phyloP scores from a whole-genome alignment of 2,113 vertebrate species.

The Otis tarda region DNA sequence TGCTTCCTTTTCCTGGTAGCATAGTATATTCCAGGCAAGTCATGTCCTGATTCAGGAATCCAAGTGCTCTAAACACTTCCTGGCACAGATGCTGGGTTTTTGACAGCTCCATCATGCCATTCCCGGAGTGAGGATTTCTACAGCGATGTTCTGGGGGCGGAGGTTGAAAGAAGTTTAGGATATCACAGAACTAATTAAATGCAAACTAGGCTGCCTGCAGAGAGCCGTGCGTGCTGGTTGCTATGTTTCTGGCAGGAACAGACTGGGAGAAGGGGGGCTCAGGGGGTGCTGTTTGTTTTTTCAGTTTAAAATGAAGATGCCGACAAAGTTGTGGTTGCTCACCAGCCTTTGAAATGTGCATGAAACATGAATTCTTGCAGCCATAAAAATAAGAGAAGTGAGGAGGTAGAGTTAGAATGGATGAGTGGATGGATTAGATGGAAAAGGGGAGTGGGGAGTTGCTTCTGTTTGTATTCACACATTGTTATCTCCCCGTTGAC shows the following conservation, averaged over 20 bases:
- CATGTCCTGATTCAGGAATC: neutral
- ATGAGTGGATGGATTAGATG: neutral
- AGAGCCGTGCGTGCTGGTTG: constrained; percentile 57
- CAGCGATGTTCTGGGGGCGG: constrained; percentile 40
- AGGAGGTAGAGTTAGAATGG: constrained; percentile 1
- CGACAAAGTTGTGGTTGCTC: constrained; percentile 61
- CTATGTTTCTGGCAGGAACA: constrained; percentile 62
- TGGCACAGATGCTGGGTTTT: constrained; percentile 35
- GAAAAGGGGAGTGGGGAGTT: neutral
- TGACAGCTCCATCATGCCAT: constrained; percentile 54
- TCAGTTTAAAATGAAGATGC: constrained; percentile 56
- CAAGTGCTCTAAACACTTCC: constrained; percentile 11
- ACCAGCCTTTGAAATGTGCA: constrained; percentile 63
- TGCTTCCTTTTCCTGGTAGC: neutral
- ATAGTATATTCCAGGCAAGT: constrained; percentile 2
- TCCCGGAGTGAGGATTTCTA: constrained; percentile 56
- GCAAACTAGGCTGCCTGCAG: constrained; percentile 67
- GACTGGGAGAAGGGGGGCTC: constrained; percentile 31
- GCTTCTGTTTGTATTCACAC: constrained; percentile 51
- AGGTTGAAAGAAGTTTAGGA: constrained; percentile 66
- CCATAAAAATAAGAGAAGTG: neutral
- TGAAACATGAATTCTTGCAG: constrained; percentile 46
- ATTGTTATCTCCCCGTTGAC: neutral
- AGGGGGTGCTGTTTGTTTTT: constrained; percentile 53
- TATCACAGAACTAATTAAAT: constrained; percentile 72